Conservation (phyloP, 1,140 invertebrate genomes). For the Leptonema lineaticorne region DNA sequence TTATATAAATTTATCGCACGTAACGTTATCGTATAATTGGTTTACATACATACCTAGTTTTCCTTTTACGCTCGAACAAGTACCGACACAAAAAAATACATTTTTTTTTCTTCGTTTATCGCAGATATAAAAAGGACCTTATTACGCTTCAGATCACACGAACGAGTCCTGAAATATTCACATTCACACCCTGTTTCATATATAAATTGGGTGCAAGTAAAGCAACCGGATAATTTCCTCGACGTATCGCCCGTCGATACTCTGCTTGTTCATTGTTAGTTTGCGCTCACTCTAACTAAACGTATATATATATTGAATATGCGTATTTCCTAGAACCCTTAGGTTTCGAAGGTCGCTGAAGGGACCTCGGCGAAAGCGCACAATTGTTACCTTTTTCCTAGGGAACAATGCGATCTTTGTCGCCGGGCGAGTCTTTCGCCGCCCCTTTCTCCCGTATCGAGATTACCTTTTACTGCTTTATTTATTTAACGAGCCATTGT, state of each 20-base stretch:
- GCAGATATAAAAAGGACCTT: too few relatives aligned
- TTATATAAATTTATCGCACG: too few relatives aligned
- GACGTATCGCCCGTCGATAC: neutral
- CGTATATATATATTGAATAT: neutral
- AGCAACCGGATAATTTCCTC: conserved; percentile 8
- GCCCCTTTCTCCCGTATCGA: neutral
- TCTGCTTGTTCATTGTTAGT: neutral
- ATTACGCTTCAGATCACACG: too few relatives aligned
- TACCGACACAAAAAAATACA: too few relatives aligned
- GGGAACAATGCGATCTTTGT: neutral
- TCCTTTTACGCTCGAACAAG: too few relatives aligned
- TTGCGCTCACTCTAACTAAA: neutral
- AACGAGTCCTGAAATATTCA: neutral
- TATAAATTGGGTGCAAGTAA: neutral
- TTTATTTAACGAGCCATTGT: conserved; percentile 16
- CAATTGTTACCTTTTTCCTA: conserved; percentile 14
- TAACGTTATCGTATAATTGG: too few relatives aligned
- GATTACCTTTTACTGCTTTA: conserved; percentile 18
- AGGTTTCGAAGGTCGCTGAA: too few relatives aligned
- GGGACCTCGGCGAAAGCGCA: neutral
- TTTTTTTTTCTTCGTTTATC: too few relatives aligned
- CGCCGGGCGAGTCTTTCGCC: neutral
- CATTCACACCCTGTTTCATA: conserved; percentile 3
- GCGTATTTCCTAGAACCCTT: too few relatives aligned
- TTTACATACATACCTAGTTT: too few relatives aligned